These are phyloP conservation scores for Drepanosiphum platanoidis DNA, from an alignment of 2,888 invertebrate species.

Conservation along the genomic window DNA sequence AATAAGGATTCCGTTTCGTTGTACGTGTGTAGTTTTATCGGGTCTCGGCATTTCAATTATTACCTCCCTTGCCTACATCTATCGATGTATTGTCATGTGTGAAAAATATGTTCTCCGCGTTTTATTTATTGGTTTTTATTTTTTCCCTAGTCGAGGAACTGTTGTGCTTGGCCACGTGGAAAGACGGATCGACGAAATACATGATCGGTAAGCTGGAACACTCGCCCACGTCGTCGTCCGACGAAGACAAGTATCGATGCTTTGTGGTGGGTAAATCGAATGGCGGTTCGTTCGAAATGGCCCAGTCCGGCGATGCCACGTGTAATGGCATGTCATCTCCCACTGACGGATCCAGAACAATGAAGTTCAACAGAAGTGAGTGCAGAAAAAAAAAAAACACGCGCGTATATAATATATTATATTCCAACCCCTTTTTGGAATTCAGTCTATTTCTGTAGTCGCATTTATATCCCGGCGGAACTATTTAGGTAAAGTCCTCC, in stretches of 20 bases:
- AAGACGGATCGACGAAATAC: constrained; percentile 82
- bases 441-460: neutral
- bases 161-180: constrained; percentile 84
- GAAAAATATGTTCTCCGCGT: neutral
- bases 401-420: too few species aligned
- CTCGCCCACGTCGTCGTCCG: constrained; percentile 70
- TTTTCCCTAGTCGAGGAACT: constrained; percentile 77
- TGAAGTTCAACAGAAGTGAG: constrained; percentile 80
- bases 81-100: neutral
- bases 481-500: neutral
- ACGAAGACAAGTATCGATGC: constrained; percentile 84
- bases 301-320: constrained; percentile 83
- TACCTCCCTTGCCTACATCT: neutral
- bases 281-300: constrained; percentile 74
- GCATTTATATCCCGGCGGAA: neutral
- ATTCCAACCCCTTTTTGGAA: neutral
- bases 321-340: constrained; percentile 81
- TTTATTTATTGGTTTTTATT: constrained; percentile 26
- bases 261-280: constrained; percentile 75
- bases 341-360: constrained; percentile 80
- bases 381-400: constrained; percentile 56
- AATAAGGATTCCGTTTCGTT: too few species aligned
- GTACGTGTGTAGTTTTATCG: too few species aligned
- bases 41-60: too few species aligned
- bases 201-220: constrained; percentile 81